Percentiles rank a stretch among this genome's conserved stretches.
phyloP scores from a whole-genome alignment of 2,113 vertebrate species.

The Heterocephalus glaber region DNA sequence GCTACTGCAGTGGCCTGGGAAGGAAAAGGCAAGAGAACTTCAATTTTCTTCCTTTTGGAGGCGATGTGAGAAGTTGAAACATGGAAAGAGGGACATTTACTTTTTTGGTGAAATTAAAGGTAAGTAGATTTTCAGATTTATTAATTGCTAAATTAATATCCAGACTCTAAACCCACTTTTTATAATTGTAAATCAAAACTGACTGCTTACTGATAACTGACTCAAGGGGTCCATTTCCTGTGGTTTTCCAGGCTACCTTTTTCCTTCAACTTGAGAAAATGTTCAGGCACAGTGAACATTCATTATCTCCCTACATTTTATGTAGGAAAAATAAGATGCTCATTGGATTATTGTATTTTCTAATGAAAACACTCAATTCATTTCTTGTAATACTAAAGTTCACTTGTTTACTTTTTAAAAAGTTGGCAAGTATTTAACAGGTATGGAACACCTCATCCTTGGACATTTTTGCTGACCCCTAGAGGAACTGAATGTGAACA shows the following conservation, averaged over 20 bases:
- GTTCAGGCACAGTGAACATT: neutral
- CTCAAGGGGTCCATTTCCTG: neutral
- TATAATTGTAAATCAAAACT: neutral
- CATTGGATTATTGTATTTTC: neutral
- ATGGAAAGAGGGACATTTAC: neutral
- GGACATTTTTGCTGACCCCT: conserved; percentile 34
- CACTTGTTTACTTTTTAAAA: conserved; percentile 22
- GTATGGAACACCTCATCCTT: conserved; percentile 12
- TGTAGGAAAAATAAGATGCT: neutral
- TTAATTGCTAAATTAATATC: neutral
- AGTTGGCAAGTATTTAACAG: neutral
- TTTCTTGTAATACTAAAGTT: conserved; percentile 36
- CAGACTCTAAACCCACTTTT: neutral
- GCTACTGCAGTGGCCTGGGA: neutral
- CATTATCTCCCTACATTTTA: neutral
- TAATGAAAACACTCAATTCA: neutral
- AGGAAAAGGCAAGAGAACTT: neutral
- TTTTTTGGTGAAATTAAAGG: neutral
- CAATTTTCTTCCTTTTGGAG: neutral
- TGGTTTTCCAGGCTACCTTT: neutral
- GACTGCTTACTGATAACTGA: neutral
- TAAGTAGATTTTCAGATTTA: neutral
- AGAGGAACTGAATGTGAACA: conserved; percentile 57
- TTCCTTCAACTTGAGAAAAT: neutral
- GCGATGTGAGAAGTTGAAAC: neutral